Base-by-base conservation (phyloP, 2,113 vertebrate species). In the Charadrius vociferus region DNA sequence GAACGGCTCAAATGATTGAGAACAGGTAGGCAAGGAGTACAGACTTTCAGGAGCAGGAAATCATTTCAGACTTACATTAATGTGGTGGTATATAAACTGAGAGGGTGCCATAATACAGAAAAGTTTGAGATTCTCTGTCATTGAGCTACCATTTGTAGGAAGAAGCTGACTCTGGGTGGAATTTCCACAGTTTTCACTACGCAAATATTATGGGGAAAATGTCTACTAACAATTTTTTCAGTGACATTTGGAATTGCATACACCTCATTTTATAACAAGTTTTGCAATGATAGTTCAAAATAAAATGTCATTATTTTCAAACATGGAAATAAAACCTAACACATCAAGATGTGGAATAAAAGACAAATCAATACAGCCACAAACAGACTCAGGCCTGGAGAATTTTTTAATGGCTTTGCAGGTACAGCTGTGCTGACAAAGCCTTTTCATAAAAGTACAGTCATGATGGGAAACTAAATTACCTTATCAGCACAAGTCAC, bases 1-100 rank as follows among this genome's bases (percentile, higher is more conserved):
- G 83, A 52, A 8, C 0, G 0, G 20, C n/a, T 56, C 45, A 15
- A 36, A 30, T 53, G 32, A 1, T 5, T 70, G 45, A 62, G 59
- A 82, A 34, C 12, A 29, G 16, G 30, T 19, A 32, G n/a, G 18
- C 27, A 36, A 81, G 23, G 26, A 84, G 49, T 5, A 50, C 1
- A 78, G 47, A 56, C 29, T 67, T 84, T 52, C 63, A 82, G 45
- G 24, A 45, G 27, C 0, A 65, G 7, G 5, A 11, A 74, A 37
- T 73, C 9, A 6, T 58, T 88, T 73, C 50, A 62, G 47, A 18
- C 6, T 81, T 47, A 45, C 3, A 2, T 24, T 41, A 66, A 73
- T 21, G 4, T 58, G 12, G 14, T 56, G 13, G 6, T 24, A 36
- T 9, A n/a, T 13, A 62, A 90, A 66, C 12, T 16, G 36, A 90